Percentiles rank a stretch among this genome's conserved stretches.
These are phyloP conservation scores for Cossypha heuglini DNA, from an alignment of 2,797 vertebrate genomes.

Conservation along the genomic window DNA sequence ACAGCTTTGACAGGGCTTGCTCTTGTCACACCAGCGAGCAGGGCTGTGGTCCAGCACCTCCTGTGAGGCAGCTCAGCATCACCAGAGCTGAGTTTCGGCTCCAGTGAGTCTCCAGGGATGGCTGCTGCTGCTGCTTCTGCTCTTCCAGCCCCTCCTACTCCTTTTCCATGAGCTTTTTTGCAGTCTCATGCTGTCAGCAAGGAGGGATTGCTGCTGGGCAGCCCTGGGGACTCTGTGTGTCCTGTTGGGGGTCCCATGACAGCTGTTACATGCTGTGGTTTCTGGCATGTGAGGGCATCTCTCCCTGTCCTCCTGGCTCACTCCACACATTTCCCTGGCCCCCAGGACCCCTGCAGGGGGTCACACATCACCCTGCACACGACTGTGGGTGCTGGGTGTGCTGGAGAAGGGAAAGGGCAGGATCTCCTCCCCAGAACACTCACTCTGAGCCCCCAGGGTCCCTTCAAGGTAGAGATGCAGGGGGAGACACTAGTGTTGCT, in stretches of 20 bases:
- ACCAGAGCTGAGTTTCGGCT: not conserved
- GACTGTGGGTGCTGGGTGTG: rapidly evolving
- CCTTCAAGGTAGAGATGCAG: not conserved
- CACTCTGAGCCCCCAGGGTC: not conserved
- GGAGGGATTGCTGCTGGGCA: not conserved
- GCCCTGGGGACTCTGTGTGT: not conserved
- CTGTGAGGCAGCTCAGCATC: not conserved
- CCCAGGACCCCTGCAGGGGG: too few species aligned
- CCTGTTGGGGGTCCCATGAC: rapidly evolving
- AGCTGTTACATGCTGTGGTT: not conserved
- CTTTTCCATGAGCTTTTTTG: not conserved
- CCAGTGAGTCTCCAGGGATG: rapidly evolving
- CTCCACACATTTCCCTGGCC: not conserved
- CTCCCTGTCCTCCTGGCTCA: rapidly evolving
- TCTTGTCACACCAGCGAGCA: not conserved
- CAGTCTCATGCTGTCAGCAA: not conserved
- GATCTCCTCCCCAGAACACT: not conserved
- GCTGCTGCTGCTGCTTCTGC: not conserved
- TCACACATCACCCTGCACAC: not conserved
- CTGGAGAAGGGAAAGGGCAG: not conserved
- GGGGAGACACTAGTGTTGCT: rapidly evolving
- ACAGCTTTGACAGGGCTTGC: not conserved
- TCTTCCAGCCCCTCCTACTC: not conserved
- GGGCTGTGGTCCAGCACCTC: not conserved
- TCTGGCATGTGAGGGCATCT: rapidly evolving